phyloP scores from a whole-genome alignment of 2,113 vertebrate genomes.

The Phylloscopus trochilus region DNA sequence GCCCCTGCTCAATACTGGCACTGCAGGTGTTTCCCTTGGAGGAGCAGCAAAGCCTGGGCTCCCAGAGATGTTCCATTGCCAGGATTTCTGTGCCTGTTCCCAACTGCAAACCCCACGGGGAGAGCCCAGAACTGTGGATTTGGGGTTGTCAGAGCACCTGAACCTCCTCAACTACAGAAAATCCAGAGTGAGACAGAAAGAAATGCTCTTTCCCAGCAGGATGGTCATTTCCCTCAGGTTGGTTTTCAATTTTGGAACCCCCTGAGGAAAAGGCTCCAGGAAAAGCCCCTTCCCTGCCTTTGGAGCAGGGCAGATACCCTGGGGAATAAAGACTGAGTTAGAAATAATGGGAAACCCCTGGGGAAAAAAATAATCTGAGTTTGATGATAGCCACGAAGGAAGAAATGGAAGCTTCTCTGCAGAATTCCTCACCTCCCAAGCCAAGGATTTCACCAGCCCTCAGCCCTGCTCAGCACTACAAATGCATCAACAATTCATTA shows the following conservation, averaged over 20 bases:
- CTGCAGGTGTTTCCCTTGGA: accelerated
- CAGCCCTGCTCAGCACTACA: neutral
- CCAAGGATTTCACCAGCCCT: neutral
- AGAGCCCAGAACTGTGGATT: neutral
- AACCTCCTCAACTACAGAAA: neutral
- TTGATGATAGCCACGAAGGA: neutral
- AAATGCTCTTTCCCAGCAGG: neutral
- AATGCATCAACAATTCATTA: neutral
- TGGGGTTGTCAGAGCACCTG: neutral
- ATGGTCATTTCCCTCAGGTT: neutral
- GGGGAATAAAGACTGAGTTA: neutral
- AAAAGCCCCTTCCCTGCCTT: neutral
- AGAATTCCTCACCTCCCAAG: neutral
- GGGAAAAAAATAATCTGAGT: neutral
- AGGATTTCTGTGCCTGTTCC: neutral
- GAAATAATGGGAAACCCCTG: neutral
- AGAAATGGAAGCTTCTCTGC: neutral
- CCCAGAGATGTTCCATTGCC: neutral
- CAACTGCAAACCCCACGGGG: accelerated
- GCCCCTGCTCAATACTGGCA: neutral
- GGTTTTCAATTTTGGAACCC: neutral
- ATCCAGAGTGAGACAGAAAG: neutral
- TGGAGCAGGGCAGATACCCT: neutral
- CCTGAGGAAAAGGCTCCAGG: neutral
- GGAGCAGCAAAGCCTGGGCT: neutral